Base-by-base conservation (phyloP, 2,113 vertebrate species). In the Typhlomys cinereus region DNA sequence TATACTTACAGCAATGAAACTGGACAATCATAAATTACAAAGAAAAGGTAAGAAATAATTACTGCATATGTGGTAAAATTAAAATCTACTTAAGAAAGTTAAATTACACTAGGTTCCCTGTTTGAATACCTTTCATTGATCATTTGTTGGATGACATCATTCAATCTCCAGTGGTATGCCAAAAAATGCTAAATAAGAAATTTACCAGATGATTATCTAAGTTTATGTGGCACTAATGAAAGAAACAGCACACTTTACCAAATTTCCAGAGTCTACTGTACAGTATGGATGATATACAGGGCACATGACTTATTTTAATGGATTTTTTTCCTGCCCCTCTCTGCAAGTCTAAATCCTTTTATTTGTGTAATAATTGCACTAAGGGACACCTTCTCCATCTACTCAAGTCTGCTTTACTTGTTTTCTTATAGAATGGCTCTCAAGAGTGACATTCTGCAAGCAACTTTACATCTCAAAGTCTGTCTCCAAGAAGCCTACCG, bases 1-100 rank as follows among this genome's bases (percentile, higher is more conserved):
- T 69, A 67, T 59, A 92, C 20, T 89, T 95, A 39, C 94, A 80
- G 85, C 4, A 83, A 62, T 73, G 69, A 83, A 84, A n/a, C 5
- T 57, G 36, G 36, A 54, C 34, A 46, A 9, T 52, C 52, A 76
- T 44, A 67, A 85, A 41, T 92, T 94, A 93, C 70, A 39, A 17
- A 57, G 46, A 67, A 50, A 62, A 94, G 87, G 7, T 71, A 74
- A 62, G 36, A 89, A 85, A 78, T 62, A 84, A 84, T 67, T 88
- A 2, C 36, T 52, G 1, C 69, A 80, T 85, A 88, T 80, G 66
- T 29, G 76, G 64, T 61, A 52, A 81, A 76, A 66, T 57, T 78
- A 44, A 2, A 52, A 34, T 86, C 36, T 69, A 91, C 54, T 92
- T 86, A 67, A 86, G 67, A 94, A 85, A 83, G 39, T 50, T 74